Percentiles rank a stretch among this genome's conserved stretches.
Conservation (phyloP, 2,113 vertebrate genomes). For the Myocastor coypus region DNA sequence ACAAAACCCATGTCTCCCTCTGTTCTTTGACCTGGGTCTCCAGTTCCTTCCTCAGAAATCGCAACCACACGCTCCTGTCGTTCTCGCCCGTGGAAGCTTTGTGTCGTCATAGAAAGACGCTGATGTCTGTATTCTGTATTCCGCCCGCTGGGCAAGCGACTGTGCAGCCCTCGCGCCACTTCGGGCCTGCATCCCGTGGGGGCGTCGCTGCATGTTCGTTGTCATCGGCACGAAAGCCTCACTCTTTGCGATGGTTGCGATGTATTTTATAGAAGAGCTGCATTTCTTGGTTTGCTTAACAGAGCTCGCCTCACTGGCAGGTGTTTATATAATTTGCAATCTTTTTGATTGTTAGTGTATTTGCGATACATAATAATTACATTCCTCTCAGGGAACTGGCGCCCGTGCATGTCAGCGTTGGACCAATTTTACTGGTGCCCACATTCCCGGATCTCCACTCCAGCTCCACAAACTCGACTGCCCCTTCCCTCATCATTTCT, state of each 20-base stretch:
- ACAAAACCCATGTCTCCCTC: background rate
- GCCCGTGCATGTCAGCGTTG: background rate
- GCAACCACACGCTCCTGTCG: background rate
- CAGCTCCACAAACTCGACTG: background rate
- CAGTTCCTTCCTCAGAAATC: background rate
- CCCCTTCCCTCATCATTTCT: background rate
- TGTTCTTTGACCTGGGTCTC: background rate
- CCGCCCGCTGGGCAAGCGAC: accelerated
- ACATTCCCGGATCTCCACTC: background rate
- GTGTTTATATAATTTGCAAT: background rate
- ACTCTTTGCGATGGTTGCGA: no score
- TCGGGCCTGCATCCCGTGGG: background rate
- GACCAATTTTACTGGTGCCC: background rate
- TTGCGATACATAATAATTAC: background rate
- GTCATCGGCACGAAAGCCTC: background rate
- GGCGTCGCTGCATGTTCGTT: background rate
- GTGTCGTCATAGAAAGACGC: background rate
- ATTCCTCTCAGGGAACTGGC: background rate
- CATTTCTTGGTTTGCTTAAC: background rate
- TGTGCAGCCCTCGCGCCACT: background rate
- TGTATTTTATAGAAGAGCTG: background rate
- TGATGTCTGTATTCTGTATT: background rate
- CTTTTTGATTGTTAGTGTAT: background rate
- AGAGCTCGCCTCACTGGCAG: background rate
- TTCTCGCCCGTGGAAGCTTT: background rate